A percentile compares a stretch with the other conserved stretches of the same genome.
Evolutionary conservation across 2,797 vertebrate genomes (phyloP).

Genomic region (Enteromius unitaeniatus): DNA sequence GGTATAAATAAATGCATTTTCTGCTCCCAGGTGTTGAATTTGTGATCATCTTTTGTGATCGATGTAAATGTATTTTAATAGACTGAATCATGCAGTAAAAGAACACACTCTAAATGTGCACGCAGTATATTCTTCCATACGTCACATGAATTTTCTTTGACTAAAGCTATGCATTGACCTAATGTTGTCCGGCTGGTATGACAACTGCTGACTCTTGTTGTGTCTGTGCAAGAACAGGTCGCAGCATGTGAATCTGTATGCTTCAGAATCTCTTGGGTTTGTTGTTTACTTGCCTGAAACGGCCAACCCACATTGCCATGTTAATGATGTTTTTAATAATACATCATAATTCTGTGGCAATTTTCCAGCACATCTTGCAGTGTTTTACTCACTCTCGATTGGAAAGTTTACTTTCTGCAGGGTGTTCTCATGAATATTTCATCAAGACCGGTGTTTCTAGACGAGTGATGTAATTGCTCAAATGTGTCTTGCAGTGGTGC

Average conservation of each 20-base stretch:
- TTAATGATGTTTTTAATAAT: neutral
- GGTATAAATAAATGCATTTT: too few relatives aligned
- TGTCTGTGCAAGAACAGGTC: slow-evolving; percentile 4
- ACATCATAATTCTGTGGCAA: neutral
- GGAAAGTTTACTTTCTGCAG: neutral
- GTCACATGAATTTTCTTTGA: neutral
- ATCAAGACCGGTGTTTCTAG: neutral
- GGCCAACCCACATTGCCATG: neutral
- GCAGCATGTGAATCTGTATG: slow-evolving; percentile 6
- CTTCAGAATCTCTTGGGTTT: neutral
- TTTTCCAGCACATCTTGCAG: neutral
- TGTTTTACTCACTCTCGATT: neutral
- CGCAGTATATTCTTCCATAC: neutral
- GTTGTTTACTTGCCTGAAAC: slow-evolving; percentile 1
- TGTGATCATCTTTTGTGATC: too few relatives aligned
- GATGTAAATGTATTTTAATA: too few relatives aligned
- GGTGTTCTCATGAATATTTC: slow-evolving; percentile 12
- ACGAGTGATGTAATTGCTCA: slow-evolving; percentile 9
- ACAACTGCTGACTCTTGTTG: neutral
- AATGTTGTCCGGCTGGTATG: slow-evolving; percentile 14
- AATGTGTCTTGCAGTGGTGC: slow-evolving; percentile 73
- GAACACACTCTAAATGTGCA: too few relatives aligned
- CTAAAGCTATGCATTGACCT: neutral
- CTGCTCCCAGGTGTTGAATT: too few relatives aligned
- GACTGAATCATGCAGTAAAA: too few relatives aligned